Conservation (phyloP, 2,797 vertebrate species). For the Sciaenops ocellatus region DNA sequence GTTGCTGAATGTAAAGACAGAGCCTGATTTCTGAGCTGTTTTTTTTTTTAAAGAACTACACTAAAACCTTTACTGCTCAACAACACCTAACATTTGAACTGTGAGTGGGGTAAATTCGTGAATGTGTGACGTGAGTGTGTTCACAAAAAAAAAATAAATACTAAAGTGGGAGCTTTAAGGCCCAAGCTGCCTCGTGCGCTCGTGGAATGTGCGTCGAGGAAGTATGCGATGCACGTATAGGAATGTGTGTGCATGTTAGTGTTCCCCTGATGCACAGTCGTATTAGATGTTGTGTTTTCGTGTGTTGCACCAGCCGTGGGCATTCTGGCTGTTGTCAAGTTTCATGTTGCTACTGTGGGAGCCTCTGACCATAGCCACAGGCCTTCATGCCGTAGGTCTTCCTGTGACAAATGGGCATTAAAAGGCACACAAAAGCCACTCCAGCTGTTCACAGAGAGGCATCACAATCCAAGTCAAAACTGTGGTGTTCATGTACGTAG, state of each 20-base stretch:
- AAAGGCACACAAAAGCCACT: conserved; percentile 76
- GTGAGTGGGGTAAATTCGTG: conserved; percentile 69
- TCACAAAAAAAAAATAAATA: conserved; percentile 76
- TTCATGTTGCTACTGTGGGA: conserved; percentile 53
- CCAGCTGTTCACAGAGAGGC: conserved; percentile 68
- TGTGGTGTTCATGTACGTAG: conserved; percentile 66
- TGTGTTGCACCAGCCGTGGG: conserved; percentile 61
- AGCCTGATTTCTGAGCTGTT: conserved; percentile 33
- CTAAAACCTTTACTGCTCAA: conserved; percentile 52
- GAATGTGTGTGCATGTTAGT: conserved; percentile 70
- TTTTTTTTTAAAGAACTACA: conserved; percentile 24
- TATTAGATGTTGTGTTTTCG: conserved; percentile 42
- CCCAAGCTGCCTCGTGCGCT: conserved; percentile 71
- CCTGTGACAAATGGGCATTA: conserved; percentile 61
- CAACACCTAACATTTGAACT: conserved; percentile 50
- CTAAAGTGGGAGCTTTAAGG: conserved; percentile 76
- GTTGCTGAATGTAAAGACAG: conserved; percentile 40
- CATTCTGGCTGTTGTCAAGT: conserved; percentile 57
- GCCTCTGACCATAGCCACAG: conserved; percentile 49
- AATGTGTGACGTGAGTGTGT: conserved; percentile 72
- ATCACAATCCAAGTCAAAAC: conserved; percentile 69
- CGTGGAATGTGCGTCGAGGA: conserved; percentile 79
- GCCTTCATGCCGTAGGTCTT: conserved; percentile 41
- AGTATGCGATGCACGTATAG: conserved; percentile 72
- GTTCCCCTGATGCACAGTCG: conserved; percentile 63